Evolutionary conservation across 2,797 vertebrate species (phyloP), one percentile per base, ranked within the genome.

Genomic region (Hyperoplus immaculatus): DNA sequence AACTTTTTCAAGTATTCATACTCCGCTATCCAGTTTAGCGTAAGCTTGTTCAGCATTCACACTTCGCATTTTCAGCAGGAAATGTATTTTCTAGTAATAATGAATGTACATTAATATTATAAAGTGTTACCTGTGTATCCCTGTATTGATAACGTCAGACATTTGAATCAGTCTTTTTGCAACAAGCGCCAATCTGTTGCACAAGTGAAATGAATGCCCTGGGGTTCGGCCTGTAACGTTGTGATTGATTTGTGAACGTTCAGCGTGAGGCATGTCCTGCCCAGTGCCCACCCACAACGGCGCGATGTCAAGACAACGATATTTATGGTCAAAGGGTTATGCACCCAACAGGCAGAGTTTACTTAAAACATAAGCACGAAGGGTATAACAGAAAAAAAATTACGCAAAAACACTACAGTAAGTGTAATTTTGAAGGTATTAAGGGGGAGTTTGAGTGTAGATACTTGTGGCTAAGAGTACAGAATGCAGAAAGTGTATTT

Each of bases 231-330:
- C 59, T 78, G 72, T 49, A 29, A 21, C 79, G 36, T 39, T 58
- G 66, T 67, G 45, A 75, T 81, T 94, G 91, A 94, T 92, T 94
- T 94, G 89, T 76, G 81, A 69, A 80, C 79, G 29, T 29, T 36
- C 71, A 69, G 72, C 69, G 85, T 87, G 86, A 83, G 84, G 63
- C 80, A 3, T 63, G 81, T 11, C 63, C 8, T 84, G 91, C 89
- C 93, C 90, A 93, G 8, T 84, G 91, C 89, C 93, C 90, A 93
- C 93, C 94, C 93, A 93, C 89, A 84, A 85, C 75, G 92, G 61
- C 16, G 45, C 63, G 3, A 81, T 87, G 90, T 92, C 83, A 83
- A 75, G 87, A 86, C 63, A n/a, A 14, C 1, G 82, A 88, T 93
- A 94, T 92, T 92, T 90, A 92, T 80, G 89, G 80, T 83, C 10